Evolutionary conservation across 2,113 vertebrate species (phyloP).

Genomic region (Suricata suricatta): DNA sequence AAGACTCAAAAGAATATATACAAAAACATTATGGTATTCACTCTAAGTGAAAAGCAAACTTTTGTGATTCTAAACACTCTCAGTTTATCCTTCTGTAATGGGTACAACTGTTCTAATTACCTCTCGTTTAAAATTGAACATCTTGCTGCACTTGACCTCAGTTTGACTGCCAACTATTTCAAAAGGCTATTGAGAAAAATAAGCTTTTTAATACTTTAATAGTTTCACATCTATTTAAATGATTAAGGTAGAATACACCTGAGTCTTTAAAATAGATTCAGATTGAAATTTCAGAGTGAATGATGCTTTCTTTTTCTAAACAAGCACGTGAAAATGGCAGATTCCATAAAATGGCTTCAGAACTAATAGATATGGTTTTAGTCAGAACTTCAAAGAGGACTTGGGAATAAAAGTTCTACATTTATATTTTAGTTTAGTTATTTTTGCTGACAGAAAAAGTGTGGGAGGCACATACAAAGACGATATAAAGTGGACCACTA

Average conservation of each 20-base stretch:
- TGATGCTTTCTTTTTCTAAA: slow-evolving; percentile 28
- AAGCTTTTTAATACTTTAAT: slow-evolving; percentile 52
- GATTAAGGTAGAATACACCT: not conserved
- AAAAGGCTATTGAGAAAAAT: slow-evolving; percentile 41
- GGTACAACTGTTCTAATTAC: slow-evolving; percentile 46
- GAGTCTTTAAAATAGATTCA: slow-evolving; percentile 36
- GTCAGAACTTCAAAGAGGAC: not conserved
- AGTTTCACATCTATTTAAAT: slow-evolving; percentile 18
- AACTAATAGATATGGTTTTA: not conserved
- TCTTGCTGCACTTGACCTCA: slow-evolving; percentile 36
- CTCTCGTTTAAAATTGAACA: slow-evolving; percentile 51
- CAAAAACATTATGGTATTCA: not conserved
- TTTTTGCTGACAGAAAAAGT: not conserved
- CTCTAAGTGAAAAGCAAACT: not conserved
- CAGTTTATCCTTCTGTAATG: not conserved
- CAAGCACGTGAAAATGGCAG: not conserved
- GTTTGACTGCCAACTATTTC: slow-evolving; percentile 21
- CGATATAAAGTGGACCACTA: not conserved
- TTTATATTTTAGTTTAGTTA: not conserved
- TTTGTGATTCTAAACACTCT: not conserved
- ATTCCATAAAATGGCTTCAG: slow-evolving; percentile 2
- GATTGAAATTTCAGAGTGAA: slow-evolving; percentile 35
- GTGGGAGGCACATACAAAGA: not conserved
- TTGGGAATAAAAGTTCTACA: not conserved
- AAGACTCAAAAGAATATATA: not conserved